Evolutionary conservation across 2,888 invertebrate genomes (phyloP).

Genomic region (Chrysodeixis includens): DNA sequence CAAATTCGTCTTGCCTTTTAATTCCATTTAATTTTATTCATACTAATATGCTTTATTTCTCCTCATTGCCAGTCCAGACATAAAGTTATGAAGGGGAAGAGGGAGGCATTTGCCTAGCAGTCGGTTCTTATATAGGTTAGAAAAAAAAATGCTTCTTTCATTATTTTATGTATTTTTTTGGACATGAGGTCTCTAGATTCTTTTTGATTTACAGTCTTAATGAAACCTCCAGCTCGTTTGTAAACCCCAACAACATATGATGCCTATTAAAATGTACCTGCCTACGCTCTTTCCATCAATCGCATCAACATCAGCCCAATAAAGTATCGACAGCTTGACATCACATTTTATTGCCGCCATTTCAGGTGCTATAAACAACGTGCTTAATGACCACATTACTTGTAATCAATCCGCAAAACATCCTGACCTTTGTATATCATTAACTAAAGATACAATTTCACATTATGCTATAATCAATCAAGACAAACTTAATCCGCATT

Average conservation of each 20-base stretch:
- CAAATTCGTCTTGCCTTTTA: neutral
- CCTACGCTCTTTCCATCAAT: constrained; percentile 43
- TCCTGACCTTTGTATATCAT: constrained; percentile 54
- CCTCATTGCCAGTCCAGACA: no score
- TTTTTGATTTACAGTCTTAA: constrained; percentile 11
- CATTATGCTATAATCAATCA: constrained; percentile 62
- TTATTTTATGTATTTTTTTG: neutral
- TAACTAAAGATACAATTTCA: constrained; percentile 56
- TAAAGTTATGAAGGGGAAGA: no score
- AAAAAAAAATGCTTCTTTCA: no score
- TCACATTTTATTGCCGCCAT: constrained; percentile 51
- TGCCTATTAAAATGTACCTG: constrained; percentile 41
- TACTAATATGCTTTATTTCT: no score
- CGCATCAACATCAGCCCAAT: constrained; percentile 37
- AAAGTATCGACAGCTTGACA: constrained; percentile 47
- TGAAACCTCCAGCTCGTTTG: neutral
- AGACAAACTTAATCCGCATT: constrained; percentile 57
- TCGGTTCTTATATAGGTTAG: no score
- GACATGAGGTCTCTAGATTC: no score
- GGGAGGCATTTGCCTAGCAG: no score
- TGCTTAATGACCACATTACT: constrained; percentile 54
- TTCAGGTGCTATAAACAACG: constrained; percentile 53
- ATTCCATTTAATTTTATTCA: neutral
- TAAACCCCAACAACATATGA: constrained; percentile 29
- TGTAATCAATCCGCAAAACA: constrained; percentile 58